These are phyloP conservation scores for Bruchidius siliquastri DNA, from an alignment of 2,888 invertebrate genomes.

Conservation along the genomic window DNA sequence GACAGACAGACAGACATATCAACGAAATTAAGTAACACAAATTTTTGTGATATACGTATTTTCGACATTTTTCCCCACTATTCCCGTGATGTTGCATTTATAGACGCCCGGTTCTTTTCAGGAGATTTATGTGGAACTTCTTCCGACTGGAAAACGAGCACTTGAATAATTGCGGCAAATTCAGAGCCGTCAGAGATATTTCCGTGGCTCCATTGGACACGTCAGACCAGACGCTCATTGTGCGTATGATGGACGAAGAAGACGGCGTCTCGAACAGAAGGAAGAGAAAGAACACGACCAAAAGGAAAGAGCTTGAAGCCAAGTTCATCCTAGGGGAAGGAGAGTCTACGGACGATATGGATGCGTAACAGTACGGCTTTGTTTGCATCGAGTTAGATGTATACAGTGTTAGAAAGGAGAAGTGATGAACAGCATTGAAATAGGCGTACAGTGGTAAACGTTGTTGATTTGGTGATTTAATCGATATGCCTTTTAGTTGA, in stretches of 20 bases:
- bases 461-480: too few relatives aligned
- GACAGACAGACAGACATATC: too few relatives aligned
- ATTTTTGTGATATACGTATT: too few relatives aligned
- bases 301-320: slow-evolving; percentile 37
- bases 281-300: slow-evolving; percentile 49
- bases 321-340: slow-evolving; percentile 34
- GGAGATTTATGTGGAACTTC: slow-evolving; percentile 98
- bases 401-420: neutral
- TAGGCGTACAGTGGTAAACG: too few relatives aligned
- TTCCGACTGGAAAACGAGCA: slow-evolving; percentile 99
- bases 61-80: too few relatives aligned
- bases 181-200: slow-evolving; percentile 96
- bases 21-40: too few relatives aligned
- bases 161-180: slow-evolving; percentile 97
- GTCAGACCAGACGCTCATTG: slow-evolving; percentile 83
- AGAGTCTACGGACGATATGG: slow-evolving; percentile 47
- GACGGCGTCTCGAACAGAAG: slow-evolving; percentile 79
- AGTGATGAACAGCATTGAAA: neutral
- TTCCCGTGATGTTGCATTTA: too few relatives aligned
- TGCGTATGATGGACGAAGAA: slow-evolving; percentile 93
- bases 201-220: slow-evolving; percentile 91
- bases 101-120: too few relatives aligned
- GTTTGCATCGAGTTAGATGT: neutral
- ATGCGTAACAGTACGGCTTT: slow-evolving; percentile 16
- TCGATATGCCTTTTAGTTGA: too few relatives aligned